Conservation (phyloP, 2,888 invertebrate genomes). For the Conchocele bisecta region DNA sequence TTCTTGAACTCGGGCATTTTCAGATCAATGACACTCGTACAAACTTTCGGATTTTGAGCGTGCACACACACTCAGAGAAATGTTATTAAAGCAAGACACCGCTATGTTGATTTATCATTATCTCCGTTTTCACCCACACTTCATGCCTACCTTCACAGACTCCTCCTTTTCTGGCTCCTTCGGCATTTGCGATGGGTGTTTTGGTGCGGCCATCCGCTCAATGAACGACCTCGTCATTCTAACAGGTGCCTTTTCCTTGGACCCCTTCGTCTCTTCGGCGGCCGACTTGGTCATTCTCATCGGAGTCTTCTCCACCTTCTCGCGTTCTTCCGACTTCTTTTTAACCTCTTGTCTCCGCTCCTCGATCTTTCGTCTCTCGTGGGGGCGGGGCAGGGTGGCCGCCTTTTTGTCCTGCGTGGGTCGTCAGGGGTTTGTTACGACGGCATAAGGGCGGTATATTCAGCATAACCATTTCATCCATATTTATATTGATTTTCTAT, state of each 20-base stretch:
- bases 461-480: too few relatives aligned
- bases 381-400: constrained; percentile 53
- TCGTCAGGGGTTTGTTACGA: too few relatives aligned
- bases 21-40: too few relatives aligned
- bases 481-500: too few relatives aligned
- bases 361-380: constrained; percentile 57
- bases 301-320: constrained; percentile 31
- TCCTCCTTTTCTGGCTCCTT: constrained; percentile 48
- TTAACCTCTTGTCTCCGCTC: constrained; percentile 55
- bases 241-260: constrained; percentile 26
- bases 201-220: constrained; percentile 52
- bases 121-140: too few relatives aligned
- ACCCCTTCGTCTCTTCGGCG: constrained; percentile 38
- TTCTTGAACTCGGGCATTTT: too few relatives aligned
- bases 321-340: constrained; percentile 54
- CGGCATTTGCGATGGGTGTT: constrained; percentile 50
- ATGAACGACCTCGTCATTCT: constrained; percentile 52
- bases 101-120: too few relatives aligned
- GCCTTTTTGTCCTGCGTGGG: too few relatives aligned
- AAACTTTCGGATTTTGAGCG: too few relatives aligned
- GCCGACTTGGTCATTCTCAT: constrained; percentile 52
- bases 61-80: too few relatives aligned
- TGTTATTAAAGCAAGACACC: too few relatives aligned
- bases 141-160: constrained; percentile 54
- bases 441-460: too few relatives aligned